A percentile compares a stretch with the other conserved stretches of the same genome.
phyloP scores from a whole-genome alignment of 2,888 invertebrate species.

The Pammene aurita region DNA sequence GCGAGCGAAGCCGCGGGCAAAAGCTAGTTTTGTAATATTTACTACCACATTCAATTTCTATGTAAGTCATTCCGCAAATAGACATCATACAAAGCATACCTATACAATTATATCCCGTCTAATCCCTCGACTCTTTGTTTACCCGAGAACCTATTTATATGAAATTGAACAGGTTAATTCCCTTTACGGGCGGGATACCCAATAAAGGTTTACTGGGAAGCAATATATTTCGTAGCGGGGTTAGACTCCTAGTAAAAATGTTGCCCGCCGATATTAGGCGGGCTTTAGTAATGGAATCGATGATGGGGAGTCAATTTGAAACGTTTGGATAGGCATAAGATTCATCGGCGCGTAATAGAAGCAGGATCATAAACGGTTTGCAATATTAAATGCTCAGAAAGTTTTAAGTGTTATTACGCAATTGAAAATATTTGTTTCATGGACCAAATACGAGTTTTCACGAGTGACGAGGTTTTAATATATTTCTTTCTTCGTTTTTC shows the following conservation, averaged over 20 bases:
- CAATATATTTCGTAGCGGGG: conserved; percentile 51
- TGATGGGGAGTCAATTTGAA: conserved; percentile 39
- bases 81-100: too few species aligned
- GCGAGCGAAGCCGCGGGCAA: too few species aligned
- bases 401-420: too few species aligned
- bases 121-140: conserved; percentile 44
- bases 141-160: conserved; percentile 47
- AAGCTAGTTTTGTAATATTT: too few species aligned
- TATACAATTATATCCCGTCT: conserved; percentile 7
- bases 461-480: too few species aligned
- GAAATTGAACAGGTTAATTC: conserved; percentile 55
- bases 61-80: too few species aligned
- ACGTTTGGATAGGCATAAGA: conserved; percentile 8
- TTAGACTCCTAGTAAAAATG: conserved; percentile 46
- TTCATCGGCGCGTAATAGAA: not conserved
- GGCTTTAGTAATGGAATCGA: conserved; percentile 37
- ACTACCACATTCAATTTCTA: too few species aligned
- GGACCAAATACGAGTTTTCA: too few species aligned
- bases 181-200: conserved; percentile 53
- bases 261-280: conserved; percentile 45
- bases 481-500: too few species aligned
- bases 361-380: not conserved
- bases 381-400: too few species aligned
- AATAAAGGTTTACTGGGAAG: conserved; percentile 56
- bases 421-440: too few species aligned